These are phyloP conservation scores for Chloroceryle inda DNA, from an alignment of 2,797 vertebrate genomes.

Conservation along the genomic window DNA sequence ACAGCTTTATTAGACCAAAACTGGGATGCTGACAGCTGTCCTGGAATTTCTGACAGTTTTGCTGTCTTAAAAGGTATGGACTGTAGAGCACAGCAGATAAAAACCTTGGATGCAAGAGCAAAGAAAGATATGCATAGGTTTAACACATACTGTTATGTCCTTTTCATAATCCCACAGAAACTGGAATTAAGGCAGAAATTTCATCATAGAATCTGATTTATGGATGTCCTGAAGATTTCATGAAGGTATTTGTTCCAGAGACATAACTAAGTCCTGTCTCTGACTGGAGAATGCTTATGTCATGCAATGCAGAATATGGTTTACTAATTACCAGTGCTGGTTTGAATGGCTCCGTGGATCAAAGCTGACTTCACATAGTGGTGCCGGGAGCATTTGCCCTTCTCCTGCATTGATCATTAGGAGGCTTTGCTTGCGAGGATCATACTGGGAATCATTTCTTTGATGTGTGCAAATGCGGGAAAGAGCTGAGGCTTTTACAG, in stretches of 20 bases:
- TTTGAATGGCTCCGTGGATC: slow-evolving; percentile 58
- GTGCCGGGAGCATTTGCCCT: not conserved
- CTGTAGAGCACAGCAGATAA: not conserved
- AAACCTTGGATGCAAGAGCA: not conserved
- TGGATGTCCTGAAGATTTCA: slow-evolving; percentile 23
- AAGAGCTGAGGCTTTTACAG: slow-evolving; percentile 1
- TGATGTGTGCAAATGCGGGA: not conserved
- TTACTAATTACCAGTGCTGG: slow-evolving; percentile 41
- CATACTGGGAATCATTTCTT: slow-evolving; percentile 47
- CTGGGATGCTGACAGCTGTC: not conserved
- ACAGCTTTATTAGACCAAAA: slow-evolving; percentile 15
- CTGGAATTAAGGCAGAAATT: slow-evolving; percentile 43
- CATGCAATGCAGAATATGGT: not conserved
- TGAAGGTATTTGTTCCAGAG: slow-evolving; percentile 41
- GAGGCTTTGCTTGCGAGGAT: not conserved
- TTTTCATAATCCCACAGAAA: not conserved
- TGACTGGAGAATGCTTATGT: not conserved
- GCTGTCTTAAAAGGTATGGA: slow-evolving; percentile 18
- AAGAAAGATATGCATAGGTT: not conserved
- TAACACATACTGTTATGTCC: not conserved
- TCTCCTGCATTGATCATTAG: slow-evolving; percentile 35
- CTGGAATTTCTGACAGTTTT: not conserved
- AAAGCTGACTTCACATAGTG: slow-evolving; percentile 26
- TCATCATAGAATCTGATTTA: slow-evolving; percentile 40
- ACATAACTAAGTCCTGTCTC: not conserved